Percentiles rank a stretch among this genome's conserved stretches.
Evolutionary conservation across 1,140 invertebrate genomes (phyloP).

Genomic region (Planococcus citri): DNA sequence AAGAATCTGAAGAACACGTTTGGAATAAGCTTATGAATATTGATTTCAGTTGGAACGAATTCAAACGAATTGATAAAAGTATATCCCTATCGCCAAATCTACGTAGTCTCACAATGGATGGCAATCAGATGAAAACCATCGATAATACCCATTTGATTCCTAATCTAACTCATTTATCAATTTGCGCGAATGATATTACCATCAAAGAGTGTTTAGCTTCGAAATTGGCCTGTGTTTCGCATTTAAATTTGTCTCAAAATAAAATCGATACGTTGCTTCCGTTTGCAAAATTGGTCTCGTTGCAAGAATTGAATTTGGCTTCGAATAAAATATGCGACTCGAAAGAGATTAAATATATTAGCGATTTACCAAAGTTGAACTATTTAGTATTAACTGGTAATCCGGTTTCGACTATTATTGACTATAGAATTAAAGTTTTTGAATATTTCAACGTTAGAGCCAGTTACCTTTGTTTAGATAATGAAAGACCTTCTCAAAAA

Average conservation of each 20-base stretch:
- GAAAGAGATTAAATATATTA: constrained; percentile 65
- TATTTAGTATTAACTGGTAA: constrained; percentile 75
- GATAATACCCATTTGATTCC: constrained; percentile 65
- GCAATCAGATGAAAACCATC: constrained; percentile 61
- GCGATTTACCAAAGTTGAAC: constrained; percentile 71
- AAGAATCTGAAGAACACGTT: constrained; percentile 34
- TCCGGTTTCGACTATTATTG: constrained; percentile 69
- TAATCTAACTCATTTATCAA: constrained; percentile 56
- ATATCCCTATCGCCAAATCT: constrained; percentile 66
- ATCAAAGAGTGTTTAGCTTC: constrained; percentile 63
- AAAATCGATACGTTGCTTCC: constrained; percentile 58
- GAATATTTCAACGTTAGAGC: constrained; percentile 67
- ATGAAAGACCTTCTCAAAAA: constrained; percentile 69
- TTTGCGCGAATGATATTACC: constrained; percentile 61
- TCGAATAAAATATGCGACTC: constrained; percentile 71
- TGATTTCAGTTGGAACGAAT: constrained; percentile 67
- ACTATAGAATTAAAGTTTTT: constrained; percentile 82
- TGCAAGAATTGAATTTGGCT: constrained; percentile 73
- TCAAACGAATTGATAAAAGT: constrained; percentile 62
- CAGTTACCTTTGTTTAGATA: constrained; percentile 67
- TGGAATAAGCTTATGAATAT: constrained; percentile 54
- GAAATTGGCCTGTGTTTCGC: constrained; percentile 75
- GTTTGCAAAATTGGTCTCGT: constrained; percentile 69
- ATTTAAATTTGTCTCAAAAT: constrained; percentile 78
- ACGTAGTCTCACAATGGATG: constrained; percentile 54